Base-by-base conservation (phyloP, 2,888 invertebrate species). In the Drosophila kuntzei region DNA sequence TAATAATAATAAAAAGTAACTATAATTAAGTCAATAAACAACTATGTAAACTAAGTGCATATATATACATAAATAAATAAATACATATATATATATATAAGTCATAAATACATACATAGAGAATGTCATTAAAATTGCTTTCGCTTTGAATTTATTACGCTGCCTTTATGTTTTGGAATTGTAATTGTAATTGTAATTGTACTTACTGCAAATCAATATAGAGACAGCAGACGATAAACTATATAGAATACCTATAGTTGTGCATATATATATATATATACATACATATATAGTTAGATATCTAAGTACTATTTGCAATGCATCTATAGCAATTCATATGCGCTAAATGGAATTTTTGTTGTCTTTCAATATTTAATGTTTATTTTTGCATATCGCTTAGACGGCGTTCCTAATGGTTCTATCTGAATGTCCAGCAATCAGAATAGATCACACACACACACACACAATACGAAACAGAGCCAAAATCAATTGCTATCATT, bases 371-470 rank as follows among this genome's bases (percentile, higher is more conserved):
- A 47, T 11, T 46, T 44, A n/a, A 14, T 41, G 20, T 44, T 61
- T 63, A 46, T 53, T 44, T 46, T 14, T 16, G 14, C 41, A 46
- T 34, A 50, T 12, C 32, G 12, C 32, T 32, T 62, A 46, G 68
- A 60, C 55, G 76, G 79, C 79, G 75, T 76, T 76, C 79, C 79
- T 76, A 70, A 62, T 14, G 63, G 54, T 65, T 76, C 53, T 61
- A 61, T 22, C 36, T 36, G 34, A 47, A 68, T 41, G 58, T 50
- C 12, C 49, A 68, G 43, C 43, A 50, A 57, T 46, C 44, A 44
- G 34, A 8, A 50, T 32, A 66, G 22, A 57, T 46, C n/a, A 44
- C 29, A 44, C 14, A 44, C 20, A 46, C 51, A 36, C n/a, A 44
- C 29, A 44, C 14, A 44, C 20, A 46, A 6, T 36, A 46, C 25